Evolutionary conservation across 2,888 invertebrate genomes (phyloP), one percentile per base, ranked within the genome.

Genomic region (Sinohyriopsis cumingii): DNA sequence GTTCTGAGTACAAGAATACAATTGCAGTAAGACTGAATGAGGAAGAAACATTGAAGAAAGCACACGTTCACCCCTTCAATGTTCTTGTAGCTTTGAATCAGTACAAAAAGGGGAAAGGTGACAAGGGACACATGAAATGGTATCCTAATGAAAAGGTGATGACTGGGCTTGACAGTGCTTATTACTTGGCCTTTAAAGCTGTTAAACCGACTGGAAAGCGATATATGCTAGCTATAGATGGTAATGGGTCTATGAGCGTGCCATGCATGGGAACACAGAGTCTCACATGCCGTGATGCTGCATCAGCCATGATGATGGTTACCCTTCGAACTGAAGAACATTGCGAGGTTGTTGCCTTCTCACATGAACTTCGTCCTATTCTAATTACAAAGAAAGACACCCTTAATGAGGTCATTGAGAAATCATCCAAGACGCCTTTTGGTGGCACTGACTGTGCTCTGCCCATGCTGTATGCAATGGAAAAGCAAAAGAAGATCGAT

Each of bases 401-500:
- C 20, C 67, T 87, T 55, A 65, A 74, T 9, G 60, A 69, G 12
- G 83, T 84, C 5, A 63, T 79, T 5, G 3, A 69, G 3, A 81
- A 75, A 61, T 78, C 75, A 6, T 20, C 57, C 19, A 18, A 24
- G 0, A 55, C 84, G 7, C 76, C 75, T 0, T 80, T 85, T 59
- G 84, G 84, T 20, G 73, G 72, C 22, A 86, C 86, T 1, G 85
- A 86, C 73, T 87, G 86, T 71, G 77, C 84, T 1, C 72, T 77
- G 62, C 85, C 87, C 9, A 86, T 86, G 81, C 90, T 91, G 24
- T 95, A 94, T 94, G 95, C 95, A 0, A 82, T 86, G 25, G 88
- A 92, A 64, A 90, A 92, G 60, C 92, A 93, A 55, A 91, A 93
- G 80, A 90, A 76, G 75, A 92, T 93, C 76, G 95, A 95, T 87